phyloP scores from a whole-genome alignment of 2,113 vertebrate species.

The Xyrauchen texanus region DNA sequence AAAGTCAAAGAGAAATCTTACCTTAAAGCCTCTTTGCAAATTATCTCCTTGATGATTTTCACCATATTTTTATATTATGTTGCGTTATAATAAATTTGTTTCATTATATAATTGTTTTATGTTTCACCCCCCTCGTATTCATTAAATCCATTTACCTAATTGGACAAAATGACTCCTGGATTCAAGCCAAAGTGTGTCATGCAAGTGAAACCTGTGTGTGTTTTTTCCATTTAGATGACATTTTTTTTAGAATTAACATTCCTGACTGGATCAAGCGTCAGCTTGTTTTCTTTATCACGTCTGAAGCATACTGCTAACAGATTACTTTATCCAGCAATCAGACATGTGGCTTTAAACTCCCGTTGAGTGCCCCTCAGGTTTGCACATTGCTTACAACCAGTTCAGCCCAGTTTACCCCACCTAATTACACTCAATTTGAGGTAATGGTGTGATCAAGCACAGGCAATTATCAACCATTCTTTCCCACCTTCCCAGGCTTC shows the following conservation, averaged over 20 bases:
- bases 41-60: too few species aligned
- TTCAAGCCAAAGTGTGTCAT: conserved; percentile 68
- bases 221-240: conserved; percentile 72
- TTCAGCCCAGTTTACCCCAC: conserved; percentile 21
- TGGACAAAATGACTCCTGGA: conserved; percentile 79
- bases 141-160: conserved; percentile 72
- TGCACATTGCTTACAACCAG: conserved; percentile 3
- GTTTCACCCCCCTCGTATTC: conserved; percentile 58
- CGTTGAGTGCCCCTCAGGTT: neutral
- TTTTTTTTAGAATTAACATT: conserved; percentile 66
- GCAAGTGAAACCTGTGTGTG: conserved; percentile 62
- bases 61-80: too few species aligned
- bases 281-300: conserved; percentile 12
- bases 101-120: conserved; percentile 52
- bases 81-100: too few species aligned
- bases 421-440: conserved; percentile 77
- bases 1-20: too few species aligned
- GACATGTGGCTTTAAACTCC: neutral
- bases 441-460: conserved; percentile 76
- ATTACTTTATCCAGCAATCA: conserved; percentile 4
- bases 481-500: conserved; percentile 51
- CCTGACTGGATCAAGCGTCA: conserved; percentile 76
- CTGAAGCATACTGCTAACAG: conserved; percentile 1
- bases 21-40: too few species aligned
- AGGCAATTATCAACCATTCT: conserved; percentile 70